Base-by-base conservation (phyloP, 2,797 vertebrate genomes). In the Malacoctenus gilli region DNA sequence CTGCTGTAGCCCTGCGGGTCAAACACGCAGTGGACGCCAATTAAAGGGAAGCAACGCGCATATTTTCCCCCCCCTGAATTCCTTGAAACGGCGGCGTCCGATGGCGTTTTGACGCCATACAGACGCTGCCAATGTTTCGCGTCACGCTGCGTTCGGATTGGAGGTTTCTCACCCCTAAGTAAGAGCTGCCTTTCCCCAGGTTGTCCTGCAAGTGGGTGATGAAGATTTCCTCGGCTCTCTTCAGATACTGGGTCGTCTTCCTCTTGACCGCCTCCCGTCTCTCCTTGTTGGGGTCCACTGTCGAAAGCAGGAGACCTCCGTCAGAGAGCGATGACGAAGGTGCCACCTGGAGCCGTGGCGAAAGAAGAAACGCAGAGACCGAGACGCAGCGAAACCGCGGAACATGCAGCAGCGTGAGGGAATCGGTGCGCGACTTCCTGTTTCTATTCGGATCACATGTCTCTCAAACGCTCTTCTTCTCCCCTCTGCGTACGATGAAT, bases 231-330 rank as follows among this genome's bases (percentile, higher is more conserved):
- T 99, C 97, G 0, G 97, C 97, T 18, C 96, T 92, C 78, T 94
- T 94, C 66, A 99, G 88, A 82, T 99, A 99, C 74, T 99, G 95
- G 0, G 95, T 94, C 13, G 97, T 98, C 82, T 99, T 99, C 69
- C 96, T 71, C 83, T 98, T 98, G 50, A 99, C 97, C 0, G 97
- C 97, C 82, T 99, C 97, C 1, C 95, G 82, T 0, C 95, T 93
- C 32, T 98, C 96, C 79, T 95, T 96, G 87, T 98, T 99, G 23
- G 97, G 96, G 64, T 99, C 97, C 59, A 95, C 97, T 99, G 82
- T 21, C n/a, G 25, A 18, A 68, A 42, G 82, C 20, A 87, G 20
- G 11, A 6, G 1, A 53, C 34, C 30, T 32, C 30, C 4, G 1
- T 32, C 11, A 11, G 30, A 32, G 4, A 32, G 4, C 11, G 8